A percentile compares a stretch with the other conserved stretches of the same genome.
Conservation (phyloP, 2,797 vertebrate species). For the Hyperoplus lanceolatus region DNA sequence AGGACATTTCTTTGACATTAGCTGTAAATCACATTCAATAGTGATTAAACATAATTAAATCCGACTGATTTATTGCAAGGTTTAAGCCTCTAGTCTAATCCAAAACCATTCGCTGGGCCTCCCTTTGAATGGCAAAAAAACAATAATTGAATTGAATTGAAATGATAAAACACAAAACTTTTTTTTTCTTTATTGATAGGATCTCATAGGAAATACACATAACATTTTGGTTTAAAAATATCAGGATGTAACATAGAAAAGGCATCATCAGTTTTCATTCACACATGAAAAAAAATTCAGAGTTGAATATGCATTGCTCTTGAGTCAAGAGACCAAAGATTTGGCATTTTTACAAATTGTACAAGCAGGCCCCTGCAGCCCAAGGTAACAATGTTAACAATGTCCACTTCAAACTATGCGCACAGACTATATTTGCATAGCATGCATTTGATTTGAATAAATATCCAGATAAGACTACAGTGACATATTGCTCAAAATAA, state of each 20-base stretch:
- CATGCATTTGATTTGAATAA: constrained; percentile 73
- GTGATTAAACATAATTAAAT: constrained; percentile 76
- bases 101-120: constrained; percentile 49
- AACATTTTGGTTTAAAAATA: constrained; percentile 65
- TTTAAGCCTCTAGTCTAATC: constrained; percentile 67
- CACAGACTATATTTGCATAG: constrained; percentile 70
- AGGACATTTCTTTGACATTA: constrained; percentile 64
- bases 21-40: constrained; percentile 64
- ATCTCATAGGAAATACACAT: constrained; percentile 63
- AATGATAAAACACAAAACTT: constrained; percentile 34
- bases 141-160: constrained; percentile 43
- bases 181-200: constrained; percentile 70
- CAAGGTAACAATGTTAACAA: constrained; percentile 56
- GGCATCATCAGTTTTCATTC: constrained; percentile 64
- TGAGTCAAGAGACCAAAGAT: constrained; percentile 52
- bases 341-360: constrained; percentile 62
- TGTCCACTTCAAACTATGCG: constrained; percentile 55
- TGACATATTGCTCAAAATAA: constrained; percentile 69
- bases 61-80: constrained; percentile 58
- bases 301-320: constrained; percentile 65
- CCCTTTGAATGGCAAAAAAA: constrained; percentile 44
- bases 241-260: constrained; percentile 61
- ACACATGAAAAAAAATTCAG: constrained; percentile 59
- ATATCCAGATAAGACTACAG: constrained; percentile 50
- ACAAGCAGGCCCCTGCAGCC: constrained; percentile 37